Evolutionary conservation across 2,888 invertebrate genomes (phyloP), one percentile per base, ranked within the genome.

Genomic region (Cheiracanthium punctorium): DNA sequence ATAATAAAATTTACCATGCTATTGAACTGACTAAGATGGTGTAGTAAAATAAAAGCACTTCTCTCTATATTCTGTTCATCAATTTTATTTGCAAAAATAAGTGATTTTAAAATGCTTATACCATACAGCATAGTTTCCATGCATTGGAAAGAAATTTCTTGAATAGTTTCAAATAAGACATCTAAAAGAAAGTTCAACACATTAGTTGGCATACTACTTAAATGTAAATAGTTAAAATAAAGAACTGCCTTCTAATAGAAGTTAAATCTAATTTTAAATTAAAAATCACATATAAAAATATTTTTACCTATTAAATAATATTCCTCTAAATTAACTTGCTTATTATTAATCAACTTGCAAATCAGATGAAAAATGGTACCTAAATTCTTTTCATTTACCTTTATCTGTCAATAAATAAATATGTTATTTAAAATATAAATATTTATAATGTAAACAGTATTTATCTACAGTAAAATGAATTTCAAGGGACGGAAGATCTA

Each of bases 351-450:
- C 20, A 79, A 67, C 58, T 33, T 73, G 20, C 41, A 69, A 17
- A 58, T 12, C 14, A 84, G 37, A n/a, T 32, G 30, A 14, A 84
- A 70, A 14, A 73, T 10, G 32, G 20, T 84, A n/a, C 43, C 24
- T 24, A 84, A 52, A 79, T 84, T 84, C 10, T 69, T 84, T 1
- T 79, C 84, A 17, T 67, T 73, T 0, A 84, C 5, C 69, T 48
- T 84, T 79, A 84, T 84, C 84, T 84, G 30, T n/a, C 65, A 65
- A 28, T 37, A 70, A 69, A 48, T 29, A 1, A 29, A 29, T 1
- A 37, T 43, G 30, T 65, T 33, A 28, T 17, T n/a, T n/a, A n/a
- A n/a, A n/a, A n/a, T n/a, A n/a, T n/a, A n/a, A n/a, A n/a, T n/a
- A n/a, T n/a, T n/a, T n/a, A n/a, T n/a, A n/a, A n/a, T n/a, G n/a